Evolutionary conservation across 2,797 vertebrate species (phyloP).

Genomic region (Myripristis murdjan): DNA sequence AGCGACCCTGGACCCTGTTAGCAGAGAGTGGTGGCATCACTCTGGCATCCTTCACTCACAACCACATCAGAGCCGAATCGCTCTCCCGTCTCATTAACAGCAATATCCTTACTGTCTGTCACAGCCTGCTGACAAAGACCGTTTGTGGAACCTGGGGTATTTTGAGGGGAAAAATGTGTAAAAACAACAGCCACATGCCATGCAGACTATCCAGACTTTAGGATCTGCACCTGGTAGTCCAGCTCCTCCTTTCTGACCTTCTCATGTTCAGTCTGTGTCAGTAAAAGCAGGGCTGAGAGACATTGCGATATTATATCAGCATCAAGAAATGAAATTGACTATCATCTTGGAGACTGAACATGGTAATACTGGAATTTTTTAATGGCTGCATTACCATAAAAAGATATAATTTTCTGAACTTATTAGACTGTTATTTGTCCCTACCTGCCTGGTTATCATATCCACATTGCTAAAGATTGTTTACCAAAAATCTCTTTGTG

Average conservation of each 20-base stretch:
- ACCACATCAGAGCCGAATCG: not conserved
- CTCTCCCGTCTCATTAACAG: slow-evolving; percentile 42
- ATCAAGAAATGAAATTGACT: too few relatives aligned
- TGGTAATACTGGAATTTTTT: too few relatives aligned
- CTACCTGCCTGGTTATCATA: too few relatives aligned
- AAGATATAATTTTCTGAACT: too few relatives aligned
- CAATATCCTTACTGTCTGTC: slow-evolving; percentile 49
- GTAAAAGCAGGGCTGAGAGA: too few relatives aligned
- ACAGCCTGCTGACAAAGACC: slow-evolving; percentile 41
- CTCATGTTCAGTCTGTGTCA: slow-evolving; percentile 7
- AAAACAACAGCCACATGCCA: slow-evolving; percentile 5
- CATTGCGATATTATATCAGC: too few relatives aligned
- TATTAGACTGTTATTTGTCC: too few relatives aligned
- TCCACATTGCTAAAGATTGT: too few relatives aligned
- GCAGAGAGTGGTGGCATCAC: slow-evolving; percentile 18
- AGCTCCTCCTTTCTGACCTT: not conserved
- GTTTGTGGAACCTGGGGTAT: not conserved
- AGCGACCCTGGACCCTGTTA: slow-evolving; percentile 36
- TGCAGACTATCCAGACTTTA: not conserved
- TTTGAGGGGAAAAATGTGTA: not conserved
- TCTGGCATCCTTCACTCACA: slow-evolving; percentile 11
- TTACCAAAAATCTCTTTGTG: too few relatives aligned
- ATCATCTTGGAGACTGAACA: too few relatives aligned
- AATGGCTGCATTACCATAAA: too few relatives aligned
- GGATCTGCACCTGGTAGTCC: not conserved